These are phyloP conservation scores for Deroplatys truncata DNA, from an alignment of 2,888 invertebrate species.

Conservation along the genomic window DNA sequence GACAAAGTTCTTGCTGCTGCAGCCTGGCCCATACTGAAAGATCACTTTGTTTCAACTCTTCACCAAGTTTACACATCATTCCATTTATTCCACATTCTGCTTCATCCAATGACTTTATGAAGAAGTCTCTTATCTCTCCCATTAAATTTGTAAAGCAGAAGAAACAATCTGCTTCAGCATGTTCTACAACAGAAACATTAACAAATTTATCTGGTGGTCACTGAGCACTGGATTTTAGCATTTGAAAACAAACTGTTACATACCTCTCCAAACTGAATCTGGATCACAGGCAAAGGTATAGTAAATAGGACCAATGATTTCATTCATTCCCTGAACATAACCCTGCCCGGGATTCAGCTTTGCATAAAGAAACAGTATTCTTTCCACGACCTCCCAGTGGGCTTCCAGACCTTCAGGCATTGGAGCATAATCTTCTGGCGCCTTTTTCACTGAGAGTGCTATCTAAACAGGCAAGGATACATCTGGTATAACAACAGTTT, in stretches of 20 bases:
- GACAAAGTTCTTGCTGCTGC: constrained; percentile 79
- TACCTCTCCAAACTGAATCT: constrained; percentile 73
- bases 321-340: constrained; percentile 98
- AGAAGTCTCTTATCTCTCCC: constrained; percentile 96
- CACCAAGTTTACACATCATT: constrained; percentile 80
- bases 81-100: constrained; percentile 86
- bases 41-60: constrained; percentile 74
- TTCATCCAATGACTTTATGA: constrained; percentile 93
- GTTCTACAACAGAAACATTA: constrained; percentile 52
- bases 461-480: constrained; percentile 45
- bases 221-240: background rate
- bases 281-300: constrained; percentile 93
- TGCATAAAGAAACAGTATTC: constrained; percentile 94
- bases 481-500: no score
- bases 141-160: constrained; percentile 98
- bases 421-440: constrained; percentile 76
- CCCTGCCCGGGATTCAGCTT: constrained; percentile 97
- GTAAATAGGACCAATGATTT: constrained; percentile 97
- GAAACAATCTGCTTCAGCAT: constrained; percentile 96
- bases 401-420: constrained; percentile 89
- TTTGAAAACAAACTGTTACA: background rate
- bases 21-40: constrained; percentile 70
- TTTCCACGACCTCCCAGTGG: constrained; percentile 97
- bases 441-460: constrained; percentile 69
- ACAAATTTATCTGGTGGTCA: background rate